These are phyloP conservation scores for Neosilurus hyrtlii DNA, from an alignment of 2,797 vertebrate species.

Conservation along the genomic window DNA sequence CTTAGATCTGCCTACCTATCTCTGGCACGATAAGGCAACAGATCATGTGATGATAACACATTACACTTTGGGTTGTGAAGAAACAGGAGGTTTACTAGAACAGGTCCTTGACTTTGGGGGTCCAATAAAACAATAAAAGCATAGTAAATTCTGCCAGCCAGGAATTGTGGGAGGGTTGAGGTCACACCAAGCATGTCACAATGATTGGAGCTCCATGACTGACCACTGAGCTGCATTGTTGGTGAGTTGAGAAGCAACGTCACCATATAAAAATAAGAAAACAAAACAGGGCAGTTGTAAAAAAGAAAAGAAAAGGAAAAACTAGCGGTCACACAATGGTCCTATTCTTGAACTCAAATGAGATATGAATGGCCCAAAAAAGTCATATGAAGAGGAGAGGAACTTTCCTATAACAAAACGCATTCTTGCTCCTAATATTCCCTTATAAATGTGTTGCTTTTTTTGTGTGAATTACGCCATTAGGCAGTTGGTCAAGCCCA, in stretches of 20 bases:
- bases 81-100: constrained; percentile 60
- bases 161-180: constrained; percentile 46
- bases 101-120: constrained; percentile 57
- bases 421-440: constrained; percentile 48
- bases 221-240: constrained; percentile 44
- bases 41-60: constrained; percentile 12
- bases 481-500: constrained; percentile 37
- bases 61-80: constrained; percentile 27
- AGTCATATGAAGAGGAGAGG: constrained; percentile 48
- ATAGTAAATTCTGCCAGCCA: constrained; percentile 48
- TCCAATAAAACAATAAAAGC: constrained; percentile 57
- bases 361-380: constrained; percentile 54
- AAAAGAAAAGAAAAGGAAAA: constrained; percentile 31
- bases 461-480: constrained; percentile 39
- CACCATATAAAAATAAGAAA: constrained; percentile 52
- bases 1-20: background rate
- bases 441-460: constrained; percentile 53
- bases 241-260: constrained; percentile 45
- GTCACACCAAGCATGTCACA: constrained; percentile 50
- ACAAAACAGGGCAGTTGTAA: constrained; percentile 49
- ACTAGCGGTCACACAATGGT: constrained; percentile 40
- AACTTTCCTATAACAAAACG: constrained; percentile 50
- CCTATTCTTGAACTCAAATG: constrained; percentile 52
- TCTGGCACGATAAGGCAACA: background rate
- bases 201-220: constrained; percentile 38